phyloP scores from a whole-genome alignment of 2,797 vertebrate genomes.

The Rousettus madagascariensis region DNA sequence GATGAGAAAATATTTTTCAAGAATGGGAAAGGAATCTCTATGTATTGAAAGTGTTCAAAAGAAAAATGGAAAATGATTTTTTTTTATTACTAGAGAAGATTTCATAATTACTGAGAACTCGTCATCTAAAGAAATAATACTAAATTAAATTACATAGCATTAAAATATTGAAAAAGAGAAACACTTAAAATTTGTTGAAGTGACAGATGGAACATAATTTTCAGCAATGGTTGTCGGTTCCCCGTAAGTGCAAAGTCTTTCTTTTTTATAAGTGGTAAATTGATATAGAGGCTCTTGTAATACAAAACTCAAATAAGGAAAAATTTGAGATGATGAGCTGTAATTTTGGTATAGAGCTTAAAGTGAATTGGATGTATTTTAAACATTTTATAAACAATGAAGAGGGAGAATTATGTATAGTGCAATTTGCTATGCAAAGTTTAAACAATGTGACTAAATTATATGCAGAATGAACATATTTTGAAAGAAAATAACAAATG shows the following conservation, averaged over 20 bases:
- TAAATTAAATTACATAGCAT: conserved; percentile 26
- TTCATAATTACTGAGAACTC: background rate
- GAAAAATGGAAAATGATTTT: background rate
- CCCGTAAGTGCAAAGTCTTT: conserved; percentile 34
- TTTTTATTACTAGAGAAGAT: background rate
- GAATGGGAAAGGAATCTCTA: background rate
- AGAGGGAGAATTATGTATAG: background rate
- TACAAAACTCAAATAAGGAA: conserved; percentile 22
- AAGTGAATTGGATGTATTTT: background rate
- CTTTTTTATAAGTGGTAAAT: conserved; percentile 1
- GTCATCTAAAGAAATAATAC: background rate
- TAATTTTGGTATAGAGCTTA: background rate
- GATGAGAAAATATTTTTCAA: background rate
- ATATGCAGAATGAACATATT: background rate
- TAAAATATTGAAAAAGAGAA: conserved; percentile 20
- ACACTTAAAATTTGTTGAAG: conserved; percentile 54
- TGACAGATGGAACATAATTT: conserved; percentile 57
- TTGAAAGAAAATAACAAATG: conserved; percentile 26
- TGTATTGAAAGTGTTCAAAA: background rate
- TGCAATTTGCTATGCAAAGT: background rate
- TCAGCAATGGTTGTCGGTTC: background rate
- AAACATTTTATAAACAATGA: conserved; percentile 27
- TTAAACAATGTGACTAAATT: conserved; percentile 10
- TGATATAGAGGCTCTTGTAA: background rate
- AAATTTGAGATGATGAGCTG: background rate